phyloP scores from a whole-genome alignment of 2,113 vertebrate species.

The Bos indicus region DNA sequence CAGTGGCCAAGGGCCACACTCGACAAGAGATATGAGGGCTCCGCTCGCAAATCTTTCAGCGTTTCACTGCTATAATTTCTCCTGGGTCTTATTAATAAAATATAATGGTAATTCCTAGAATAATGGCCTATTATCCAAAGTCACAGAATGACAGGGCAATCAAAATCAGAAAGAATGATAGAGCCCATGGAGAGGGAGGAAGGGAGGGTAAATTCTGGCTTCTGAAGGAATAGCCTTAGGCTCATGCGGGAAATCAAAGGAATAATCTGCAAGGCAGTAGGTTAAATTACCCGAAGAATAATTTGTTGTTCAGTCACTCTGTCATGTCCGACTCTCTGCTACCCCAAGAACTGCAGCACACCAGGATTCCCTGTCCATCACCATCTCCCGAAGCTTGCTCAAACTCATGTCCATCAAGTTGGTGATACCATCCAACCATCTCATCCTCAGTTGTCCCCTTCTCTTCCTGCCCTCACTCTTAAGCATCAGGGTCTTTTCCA shows the following conservation, averaged over 20 bases:
- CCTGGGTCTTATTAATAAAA: constrained; percentile 75
- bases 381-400: neutral
- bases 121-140: constrained; percentile 73
- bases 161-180: constrained; percentile 73
- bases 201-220: neutral
- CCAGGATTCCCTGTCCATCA: neutral
- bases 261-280: no score
- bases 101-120: constrained; percentile 71
- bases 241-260: neutral
- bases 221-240: neutral
- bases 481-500: neutral
- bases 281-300: neutral
- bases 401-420: neutral
- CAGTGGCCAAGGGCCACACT: constrained; percentile 16
- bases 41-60: constrained; percentile 57
- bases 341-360: neutral
- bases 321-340: rapidly evolving
- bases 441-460: neutral
- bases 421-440: neutral
- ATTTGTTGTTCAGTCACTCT: neutral
- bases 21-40: neutral
- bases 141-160: constrained; percentile 68
- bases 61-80: constrained; percentile 57
- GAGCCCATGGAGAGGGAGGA: neutral
- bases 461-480: neutral